These are phyloP conservation scores for Euzetes globulus DNA, from an alignment of 2,888 invertebrate genomes.

Conservation along the genomic window DNA sequence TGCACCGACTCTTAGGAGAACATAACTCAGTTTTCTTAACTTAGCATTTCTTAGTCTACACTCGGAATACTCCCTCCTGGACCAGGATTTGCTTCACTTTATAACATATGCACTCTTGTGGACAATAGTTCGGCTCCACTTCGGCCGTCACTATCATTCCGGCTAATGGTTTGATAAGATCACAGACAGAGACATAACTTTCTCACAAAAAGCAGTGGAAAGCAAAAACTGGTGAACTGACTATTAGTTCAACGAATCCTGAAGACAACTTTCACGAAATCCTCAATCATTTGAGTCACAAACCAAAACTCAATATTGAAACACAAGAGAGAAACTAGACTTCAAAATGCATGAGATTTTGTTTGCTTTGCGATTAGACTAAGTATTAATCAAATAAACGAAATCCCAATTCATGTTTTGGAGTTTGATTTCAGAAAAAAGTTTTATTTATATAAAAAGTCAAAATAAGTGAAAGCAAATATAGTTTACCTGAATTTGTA, in stretches of 20 bases:
- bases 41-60: too few relatives aligned
- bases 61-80: too few relatives aligned
- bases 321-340: not conserved
- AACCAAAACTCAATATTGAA: not conserved
- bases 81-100: too few relatives aligned
- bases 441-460: not conserved
- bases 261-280: not conserved
- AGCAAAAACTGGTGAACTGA: too few relatives aligned
- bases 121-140: too few relatives aligned
- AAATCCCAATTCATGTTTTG: not conserved
- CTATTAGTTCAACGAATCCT: not conserved
- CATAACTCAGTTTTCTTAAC: too few relatives aligned
- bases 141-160: too few relatives aligned
- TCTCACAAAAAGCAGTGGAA: not conserved
- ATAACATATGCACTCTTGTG: too few relatives aligned
- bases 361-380: slow-evolving; percentile 5
- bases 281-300: not conserved
- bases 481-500: not conserved
- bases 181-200: too few relatives aligned
- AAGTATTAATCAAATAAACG: not conserved
- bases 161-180: too few relatives aligned
- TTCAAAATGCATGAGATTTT: not conserved
- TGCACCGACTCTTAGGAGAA: slow-evolving; percentile 4
- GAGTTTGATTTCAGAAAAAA: not conserved
- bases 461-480: not conserved